Evolutionary conservation across 2,113 vertebrate genomes (phyloP).

Genomic region (Rhynchopsitta pachyrhyncha): DNA sequence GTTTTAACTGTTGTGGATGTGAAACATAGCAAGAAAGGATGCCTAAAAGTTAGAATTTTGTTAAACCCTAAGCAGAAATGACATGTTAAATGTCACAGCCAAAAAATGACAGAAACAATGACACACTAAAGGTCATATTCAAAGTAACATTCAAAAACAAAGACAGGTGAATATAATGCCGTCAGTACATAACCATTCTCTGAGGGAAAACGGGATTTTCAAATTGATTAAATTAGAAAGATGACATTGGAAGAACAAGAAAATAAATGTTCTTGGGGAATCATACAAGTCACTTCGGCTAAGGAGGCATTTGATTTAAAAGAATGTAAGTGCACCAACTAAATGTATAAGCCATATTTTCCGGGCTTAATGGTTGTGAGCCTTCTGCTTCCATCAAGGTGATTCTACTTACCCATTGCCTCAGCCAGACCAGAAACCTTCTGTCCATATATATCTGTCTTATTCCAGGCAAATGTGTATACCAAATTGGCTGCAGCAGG

Average conservation of each 20-base stretch:
- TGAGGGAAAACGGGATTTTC: conserved; percentile 46
- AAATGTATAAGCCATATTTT: neutral
- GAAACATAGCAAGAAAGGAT: conserved; percentile 54
- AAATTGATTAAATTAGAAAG: conserved; percentile 61
- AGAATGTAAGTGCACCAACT: neutral
- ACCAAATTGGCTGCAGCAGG: conserved; percentile 89
- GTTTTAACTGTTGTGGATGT: conserved; percentile 53
- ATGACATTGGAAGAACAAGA: conserved; percentile 20
- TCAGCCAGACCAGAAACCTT: conserved; percentile 92
- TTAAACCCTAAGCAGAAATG: conserved; percentile 64
- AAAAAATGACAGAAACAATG: conserved; percentile 65
- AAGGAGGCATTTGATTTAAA: conserved; percentile 40
- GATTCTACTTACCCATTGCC: conserved; percentile 84
- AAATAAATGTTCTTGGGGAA: conserved; percentile 51
- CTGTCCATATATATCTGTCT: conserved; percentile 96
- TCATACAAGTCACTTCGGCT: conserved; percentile 12
- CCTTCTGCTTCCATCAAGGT: neutral
- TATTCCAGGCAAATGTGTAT: conserved; percentile 95
- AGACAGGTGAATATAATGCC: conserved; percentile 53
- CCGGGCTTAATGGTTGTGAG: neutral
- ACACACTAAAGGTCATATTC: conserved; percentile 70
- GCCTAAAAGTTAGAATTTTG: conserved; percentile 60
- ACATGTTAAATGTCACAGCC: conserved; percentile 73
- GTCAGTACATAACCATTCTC: conserved; percentile 26
- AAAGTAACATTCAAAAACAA: conserved; percentile 61